phyloP scores from a whole-genome alignment of 1,140 invertebrate species.

The Drosophila jambulina region DNA sequence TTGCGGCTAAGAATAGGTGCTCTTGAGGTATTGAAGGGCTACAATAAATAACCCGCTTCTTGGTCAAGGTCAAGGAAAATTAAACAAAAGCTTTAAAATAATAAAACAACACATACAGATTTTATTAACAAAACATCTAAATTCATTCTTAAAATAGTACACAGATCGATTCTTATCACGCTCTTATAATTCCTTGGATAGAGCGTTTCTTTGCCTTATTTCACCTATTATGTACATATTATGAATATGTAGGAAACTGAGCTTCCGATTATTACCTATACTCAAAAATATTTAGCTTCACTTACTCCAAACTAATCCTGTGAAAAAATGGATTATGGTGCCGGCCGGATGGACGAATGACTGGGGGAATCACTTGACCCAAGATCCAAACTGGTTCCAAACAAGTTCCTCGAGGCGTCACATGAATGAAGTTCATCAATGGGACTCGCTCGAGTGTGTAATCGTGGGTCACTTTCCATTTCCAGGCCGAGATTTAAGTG shows the following conservation, averaged over 20 bases:
- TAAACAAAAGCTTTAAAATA: too few relatives aligned
- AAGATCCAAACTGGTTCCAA: constrained; percentile 31
- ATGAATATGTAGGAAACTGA: background rate
- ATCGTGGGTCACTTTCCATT: constrained; percentile 82
- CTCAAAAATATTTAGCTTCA: background rate
- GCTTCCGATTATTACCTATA: background rate
- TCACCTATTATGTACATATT: too few relatives aligned
- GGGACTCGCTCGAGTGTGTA: constrained; percentile 46
- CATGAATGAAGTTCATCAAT: constrained; percentile 75
- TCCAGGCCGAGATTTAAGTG: constrained; percentile 64
- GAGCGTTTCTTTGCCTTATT: too few relatives aligned
- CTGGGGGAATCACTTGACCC: constrained; percentile 30
- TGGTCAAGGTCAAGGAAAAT: background rate
- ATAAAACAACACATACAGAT: too few relatives aligned
- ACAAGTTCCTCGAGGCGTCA: constrained; percentile 43
- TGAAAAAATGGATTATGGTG: constrained; percentile 15
- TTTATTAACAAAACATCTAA: too few relatives aligned
- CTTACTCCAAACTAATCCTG: background rate
- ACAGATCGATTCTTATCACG: too few relatives aligned
- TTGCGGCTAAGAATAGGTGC: constrained; percentile 8
- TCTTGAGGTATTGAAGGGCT: background rate
- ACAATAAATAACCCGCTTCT: too few relatives aligned
- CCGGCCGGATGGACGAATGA: background rate
- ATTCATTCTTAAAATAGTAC: too few relatives aligned
- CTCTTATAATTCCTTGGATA: too few relatives aligned